Percentiles rank a stretch among this genome's conserved stretches.
phyloP scores from a whole-genome alignment of 2,888 invertebrate species.

The Agrotis clavis region DNA sequence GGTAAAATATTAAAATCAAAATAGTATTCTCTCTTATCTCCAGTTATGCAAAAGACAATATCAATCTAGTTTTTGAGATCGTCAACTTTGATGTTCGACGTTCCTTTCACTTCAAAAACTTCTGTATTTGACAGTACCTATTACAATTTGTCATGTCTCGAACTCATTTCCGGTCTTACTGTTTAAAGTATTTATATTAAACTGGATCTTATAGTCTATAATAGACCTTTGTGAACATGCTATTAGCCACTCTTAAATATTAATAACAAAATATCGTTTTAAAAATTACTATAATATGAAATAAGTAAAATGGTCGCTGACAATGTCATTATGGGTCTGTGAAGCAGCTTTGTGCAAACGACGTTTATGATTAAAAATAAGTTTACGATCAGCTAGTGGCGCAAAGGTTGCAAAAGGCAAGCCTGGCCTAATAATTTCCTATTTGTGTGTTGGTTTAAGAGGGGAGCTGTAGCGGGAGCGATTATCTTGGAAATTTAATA shows the following conservation, averaged over 20 bases:
- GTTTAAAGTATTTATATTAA: neutral
- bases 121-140: slow-evolving; percentile 8
- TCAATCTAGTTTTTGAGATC: neutral
- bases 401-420: slow-evolving; percentile 81
- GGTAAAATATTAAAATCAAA: neutral
- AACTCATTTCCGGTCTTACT: slow-evolving; percentile 18
- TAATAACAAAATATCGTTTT: slow-evolving; percentile 26
- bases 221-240: neutral
- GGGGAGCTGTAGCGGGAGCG: slow-evolving; percentile 27
- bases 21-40: neutral
- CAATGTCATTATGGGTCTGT: slow-evolving; percentile 74
- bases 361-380: slow-evolving; percentile 87
- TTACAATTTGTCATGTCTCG: neutral
- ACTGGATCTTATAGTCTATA: slow-evolving; percentile 8
- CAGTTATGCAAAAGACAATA: neutral
- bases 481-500: neutral
- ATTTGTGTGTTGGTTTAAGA: slow-evolving; percentile 67
- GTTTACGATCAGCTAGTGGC: slow-evolving; percentile 78
- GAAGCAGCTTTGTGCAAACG: slow-evolving; percentile 75
- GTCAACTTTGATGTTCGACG: neutral
- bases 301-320: slow-evolving; percentile 62
- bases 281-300: slow-evolving; percentile 15
- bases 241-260: slow-evolving; percentile 9
- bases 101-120: neutral
- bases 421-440: slow-evolving; percentile 85